Conservation (phyloP, 2,888 invertebrate genomes). For the Toxonevra muliebris region DNA sequence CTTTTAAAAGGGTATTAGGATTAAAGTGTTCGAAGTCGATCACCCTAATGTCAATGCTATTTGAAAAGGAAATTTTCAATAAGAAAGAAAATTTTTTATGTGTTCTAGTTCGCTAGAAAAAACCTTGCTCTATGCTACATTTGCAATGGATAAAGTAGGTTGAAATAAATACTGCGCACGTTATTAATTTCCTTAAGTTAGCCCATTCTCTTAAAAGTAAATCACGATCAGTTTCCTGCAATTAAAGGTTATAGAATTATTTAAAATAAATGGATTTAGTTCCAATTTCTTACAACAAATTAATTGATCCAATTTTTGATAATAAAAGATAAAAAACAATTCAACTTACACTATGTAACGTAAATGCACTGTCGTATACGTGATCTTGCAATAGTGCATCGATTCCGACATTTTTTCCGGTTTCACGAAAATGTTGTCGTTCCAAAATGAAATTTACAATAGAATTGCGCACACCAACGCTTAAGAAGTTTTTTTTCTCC, state of each 20-base stretch:
- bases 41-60: too few species aligned
- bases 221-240: constrained; percentile 69
- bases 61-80: too few species aligned
- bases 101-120: too few species aligned
- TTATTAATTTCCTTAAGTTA: constrained; percentile 73
- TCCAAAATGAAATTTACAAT: constrained; percentile 81
- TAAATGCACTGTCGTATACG: constrained; percentile 77
- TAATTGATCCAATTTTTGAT: too few species aligned
- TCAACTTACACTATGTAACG: constrained; percentile 76
- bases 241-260: not conserved
- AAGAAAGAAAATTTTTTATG: too few species aligned
- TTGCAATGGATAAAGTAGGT: not conserved
- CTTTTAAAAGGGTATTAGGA: too few species aligned
- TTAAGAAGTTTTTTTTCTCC: constrained; percentile 68
- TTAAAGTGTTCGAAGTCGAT: too few species aligned
- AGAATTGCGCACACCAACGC: constrained; percentile 71
- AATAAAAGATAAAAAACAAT: too few species aligned
- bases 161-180: constrained; percentile 61
- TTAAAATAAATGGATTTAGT: not conserved
- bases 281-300: too few species aligned
- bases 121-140: too few species aligned
- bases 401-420: constrained; percentile 69
- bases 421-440: constrained; percentile 72
- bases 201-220: constrained; percentile 77
- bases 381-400: constrained; percentile 72